Evolutionary conservation across 2,797 vertebrate genomes (phyloP).

Genomic region (Odontamblyopus lacepedii): DNA sequence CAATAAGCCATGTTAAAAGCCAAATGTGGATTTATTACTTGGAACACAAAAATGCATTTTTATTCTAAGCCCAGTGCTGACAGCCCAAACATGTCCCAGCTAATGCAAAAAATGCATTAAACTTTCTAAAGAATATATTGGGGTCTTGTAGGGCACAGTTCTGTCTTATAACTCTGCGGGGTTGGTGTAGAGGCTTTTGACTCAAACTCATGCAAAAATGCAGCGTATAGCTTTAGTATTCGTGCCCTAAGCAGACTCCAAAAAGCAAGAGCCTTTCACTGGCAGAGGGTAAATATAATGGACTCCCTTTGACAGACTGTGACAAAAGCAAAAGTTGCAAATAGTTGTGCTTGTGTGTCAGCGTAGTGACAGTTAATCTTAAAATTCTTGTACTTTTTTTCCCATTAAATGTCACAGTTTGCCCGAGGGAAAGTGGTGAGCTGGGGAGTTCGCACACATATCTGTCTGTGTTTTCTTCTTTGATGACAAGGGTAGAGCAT

Average conservation of each 20-base stretch:
- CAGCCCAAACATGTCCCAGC: not conserved
- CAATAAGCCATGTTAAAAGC: not conserved
- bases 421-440: constrained; percentile 46
- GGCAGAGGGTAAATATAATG: constrained; percentile 18
- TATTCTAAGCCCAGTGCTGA: not conserved
- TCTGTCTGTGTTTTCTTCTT: constrained; percentile 64
- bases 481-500: constrained; percentile 44
- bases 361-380: constrained; percentile 57
- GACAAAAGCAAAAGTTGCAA: constrained; percentile 30
- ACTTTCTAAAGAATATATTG: constrained; percentile 2
- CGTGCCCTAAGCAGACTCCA: constrained; percentile 12
- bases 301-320: constrained; percentile 3
- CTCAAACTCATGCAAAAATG: constrained; percentile 7
- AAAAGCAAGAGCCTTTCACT: constrained; percentile 2
- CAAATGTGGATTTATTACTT: not conserved
- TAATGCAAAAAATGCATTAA: not conserved
- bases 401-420: constrained; percentile 58
- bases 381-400: constrained; percentile 48
- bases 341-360: constrained; percentile 37
- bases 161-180: not conserved
- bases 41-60: not conserved
- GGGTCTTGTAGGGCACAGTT: not conserved
- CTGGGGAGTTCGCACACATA: constrained; percentile 55
- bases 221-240: not conserved
- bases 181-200: constrained; percentile 17